These are phyloP conservation scores for Carlito syrichta DNA, from an alignment of 2,113 vertebrate species.

Conservation along the genomic window DNA sequence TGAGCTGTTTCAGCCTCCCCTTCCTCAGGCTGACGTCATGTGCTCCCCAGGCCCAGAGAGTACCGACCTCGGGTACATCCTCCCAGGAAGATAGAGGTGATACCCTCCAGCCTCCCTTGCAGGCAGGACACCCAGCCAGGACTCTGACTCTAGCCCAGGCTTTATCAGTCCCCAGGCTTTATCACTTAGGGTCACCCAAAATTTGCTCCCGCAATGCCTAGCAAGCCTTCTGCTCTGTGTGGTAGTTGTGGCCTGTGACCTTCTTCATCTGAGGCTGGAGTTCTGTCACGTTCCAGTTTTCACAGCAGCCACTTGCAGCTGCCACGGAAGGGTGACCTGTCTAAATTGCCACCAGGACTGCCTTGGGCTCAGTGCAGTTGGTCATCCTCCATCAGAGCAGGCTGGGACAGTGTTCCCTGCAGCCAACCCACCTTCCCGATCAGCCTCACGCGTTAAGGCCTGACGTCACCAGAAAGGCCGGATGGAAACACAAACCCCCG, in stretches of 20 bases:
- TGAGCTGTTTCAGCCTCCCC: too few species aligned
- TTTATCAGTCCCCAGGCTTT: too few species aligned
- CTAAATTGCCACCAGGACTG: not conserved
- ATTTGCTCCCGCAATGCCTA: not conserved
- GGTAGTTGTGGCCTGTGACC: not conserved
- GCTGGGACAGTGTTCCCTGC: rapidly evolving
- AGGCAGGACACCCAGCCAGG: rapidly evolving
- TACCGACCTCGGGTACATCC: rapidly evolving
- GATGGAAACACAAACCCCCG: rapidly evolving
- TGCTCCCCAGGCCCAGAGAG: not conserved
- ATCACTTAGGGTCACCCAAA: rapidly evolving
- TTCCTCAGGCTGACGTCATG: not conserved
- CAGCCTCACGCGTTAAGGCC: too few species aligned
- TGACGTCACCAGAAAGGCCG: not conserved
- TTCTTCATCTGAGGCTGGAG: not conserved
- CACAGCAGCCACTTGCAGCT: rapidly evolving
- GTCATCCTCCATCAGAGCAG: rapidly evolving
- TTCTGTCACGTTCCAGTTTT: not conserved
- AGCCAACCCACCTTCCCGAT: not conserved
- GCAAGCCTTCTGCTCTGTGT: rapidly evolving
- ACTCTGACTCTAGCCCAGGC: not conserved
- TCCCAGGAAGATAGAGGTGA: not conserved
- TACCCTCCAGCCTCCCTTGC: rapidly evolving
- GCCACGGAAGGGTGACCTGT: not conserved
- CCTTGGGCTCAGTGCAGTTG: not conserved